Evolutionary conservation across 2,113 vertebrate species (phyloP).

Genomic region (Ctenomys sociabilis): DNA sequence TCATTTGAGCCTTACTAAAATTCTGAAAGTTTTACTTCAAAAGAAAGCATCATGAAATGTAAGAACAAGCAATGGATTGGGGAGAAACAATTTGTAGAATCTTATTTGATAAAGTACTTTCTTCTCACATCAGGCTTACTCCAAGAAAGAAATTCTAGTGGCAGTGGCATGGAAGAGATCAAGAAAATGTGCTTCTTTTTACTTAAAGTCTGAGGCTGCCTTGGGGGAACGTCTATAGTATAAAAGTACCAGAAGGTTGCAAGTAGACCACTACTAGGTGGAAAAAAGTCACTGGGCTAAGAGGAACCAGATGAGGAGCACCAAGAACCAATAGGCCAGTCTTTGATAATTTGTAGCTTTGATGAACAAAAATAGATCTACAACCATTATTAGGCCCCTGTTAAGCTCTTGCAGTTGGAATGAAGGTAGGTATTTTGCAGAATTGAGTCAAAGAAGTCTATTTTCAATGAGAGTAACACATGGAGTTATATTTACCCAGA

Average conservation of each 20-base stretch:
- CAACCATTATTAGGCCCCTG: background rate
- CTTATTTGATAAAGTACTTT: background rate
- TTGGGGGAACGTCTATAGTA: background rate
- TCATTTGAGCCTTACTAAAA: constrained; percentile 5
- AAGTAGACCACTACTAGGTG: background rate
- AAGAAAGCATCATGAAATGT: constrained; percentile 12
- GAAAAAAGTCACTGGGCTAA: background rate
- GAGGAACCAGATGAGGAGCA: constrained; percentile 10
- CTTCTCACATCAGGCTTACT: background rate
- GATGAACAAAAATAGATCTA: constrained; percentile 31
- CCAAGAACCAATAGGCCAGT: background rate
- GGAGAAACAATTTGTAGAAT: constrained; percentile 22
- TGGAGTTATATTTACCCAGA: background rate
- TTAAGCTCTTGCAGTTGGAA: constrained; percentile 34
- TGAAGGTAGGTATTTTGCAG: background rate
- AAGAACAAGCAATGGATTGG: background rate
- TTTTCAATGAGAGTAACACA: constrained; percentile 38
- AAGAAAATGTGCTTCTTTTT: background rate
- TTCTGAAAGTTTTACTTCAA: constrained; percentile 14
- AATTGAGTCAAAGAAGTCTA: background rate
- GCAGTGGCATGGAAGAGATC: background rate
- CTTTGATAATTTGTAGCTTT: constrained; percentile 8
- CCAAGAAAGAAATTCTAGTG: constrained; percentile 22
- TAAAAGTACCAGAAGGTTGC: background rate
- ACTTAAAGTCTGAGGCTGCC: background rate